Base-by-base conservation (phyloP, 37 sponge, comb jelly and placozoan species). In the Theonella swinhoei region DNA sequence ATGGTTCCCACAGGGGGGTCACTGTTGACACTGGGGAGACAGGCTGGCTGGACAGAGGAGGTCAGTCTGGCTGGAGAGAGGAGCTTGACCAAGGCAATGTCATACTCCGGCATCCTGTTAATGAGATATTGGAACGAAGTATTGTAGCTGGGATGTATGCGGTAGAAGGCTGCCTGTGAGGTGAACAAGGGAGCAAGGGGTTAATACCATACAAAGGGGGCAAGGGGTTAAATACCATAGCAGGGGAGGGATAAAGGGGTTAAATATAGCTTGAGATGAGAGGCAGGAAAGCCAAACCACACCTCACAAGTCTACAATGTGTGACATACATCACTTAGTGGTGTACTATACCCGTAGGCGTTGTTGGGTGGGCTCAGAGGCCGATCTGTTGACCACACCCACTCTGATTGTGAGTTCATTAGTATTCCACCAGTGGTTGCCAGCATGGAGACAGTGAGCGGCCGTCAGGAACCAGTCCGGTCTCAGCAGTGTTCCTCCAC, bases 401-500 rank as follows among this genome's bases (percentile, higher is more conserved):
- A 63, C 71, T 36, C 88, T 66, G 9, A 88, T 59, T 26, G 39
- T 20, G 3, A 88, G 39, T 3, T 69, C 42, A 26, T 5, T 9
- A 0, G 43, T 2, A 5, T 25, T n/a, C 31, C 11, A 1, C 73
- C 61, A 61, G 19, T 41, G 23, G 29, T 17, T 8, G 14, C 8
- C 7, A 29, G 37, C 28, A 42, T 72, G 80, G 32, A 88, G 70
- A 39, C 88, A 88, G 77, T 88, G 88, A 24, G 88, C 88, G 4
- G 88, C 88, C 29, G 88, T 88, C 17, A 88, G 30, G 2, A 88
- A 32, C 88, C 82, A 81, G 62, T 77, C 72, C 19, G 83, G 77
- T 17, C 77, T 61, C 24, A 88, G n/a, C 25, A 88, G 83, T 43
- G 88, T 35, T 2, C 88, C 88, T 17, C 83, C 75, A 83, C 75